A percentile compares a stretch with the other conserved stretches of the same genome.
phyloP scores from a whole-genome alignment of 2,113 vertebrate genomes.

The Colinus virginianus region DNA sequence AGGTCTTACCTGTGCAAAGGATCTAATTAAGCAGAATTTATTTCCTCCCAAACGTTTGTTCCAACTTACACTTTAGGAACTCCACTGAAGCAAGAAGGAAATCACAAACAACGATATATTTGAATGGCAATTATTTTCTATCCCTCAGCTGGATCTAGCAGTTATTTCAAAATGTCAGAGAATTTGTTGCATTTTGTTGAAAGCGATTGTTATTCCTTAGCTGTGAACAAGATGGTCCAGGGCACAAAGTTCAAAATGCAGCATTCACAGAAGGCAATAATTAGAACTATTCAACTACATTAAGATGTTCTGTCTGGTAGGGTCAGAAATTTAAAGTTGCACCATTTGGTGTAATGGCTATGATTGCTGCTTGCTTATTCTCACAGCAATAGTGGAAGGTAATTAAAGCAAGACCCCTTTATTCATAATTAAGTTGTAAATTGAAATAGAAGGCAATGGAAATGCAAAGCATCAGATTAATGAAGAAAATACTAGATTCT shows the following conservation, averaged over 20 bases:
- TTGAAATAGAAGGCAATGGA: neutral
- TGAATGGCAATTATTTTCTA: slow-evolving; percentile 33
- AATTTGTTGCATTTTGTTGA: slow-evolving; percentile 25
- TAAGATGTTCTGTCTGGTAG: neutral
- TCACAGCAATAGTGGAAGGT: slow-evolving; percentile 28
- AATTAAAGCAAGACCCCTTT: slow-evolving; percentile 59
- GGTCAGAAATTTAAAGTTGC: slow-evolving; percentile 29
- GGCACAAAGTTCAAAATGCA: slow-evolving; percentile 1
- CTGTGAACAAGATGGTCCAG: neutral
- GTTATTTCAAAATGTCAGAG: slow-evolving; percentile 38
- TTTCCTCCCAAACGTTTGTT: neutral
- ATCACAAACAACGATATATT: neutral
- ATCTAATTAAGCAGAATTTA: neutral
- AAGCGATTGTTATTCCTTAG: slow-evolving; percentile 30
- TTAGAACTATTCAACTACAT: neutral
- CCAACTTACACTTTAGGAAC: neutral
- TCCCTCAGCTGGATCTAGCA: neutral
- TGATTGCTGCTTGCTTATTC: slow-evolving; percentile 31
- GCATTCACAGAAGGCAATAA: slow-evolving; percentile 9
- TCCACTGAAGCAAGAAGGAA: neutral
- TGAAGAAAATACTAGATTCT: neutral
- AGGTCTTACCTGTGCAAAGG: neutral
- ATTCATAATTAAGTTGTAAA: slow-evolving; percentile 31
- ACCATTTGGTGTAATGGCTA: slow-evolving; percentile 24
- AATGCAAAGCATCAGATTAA: neutral